These are phyloP conservation scores for Yoshiicerus persimilis DNA, from an alignment of 1,140 invertebrate genomes.

Conservation along the genomic window DNA sequence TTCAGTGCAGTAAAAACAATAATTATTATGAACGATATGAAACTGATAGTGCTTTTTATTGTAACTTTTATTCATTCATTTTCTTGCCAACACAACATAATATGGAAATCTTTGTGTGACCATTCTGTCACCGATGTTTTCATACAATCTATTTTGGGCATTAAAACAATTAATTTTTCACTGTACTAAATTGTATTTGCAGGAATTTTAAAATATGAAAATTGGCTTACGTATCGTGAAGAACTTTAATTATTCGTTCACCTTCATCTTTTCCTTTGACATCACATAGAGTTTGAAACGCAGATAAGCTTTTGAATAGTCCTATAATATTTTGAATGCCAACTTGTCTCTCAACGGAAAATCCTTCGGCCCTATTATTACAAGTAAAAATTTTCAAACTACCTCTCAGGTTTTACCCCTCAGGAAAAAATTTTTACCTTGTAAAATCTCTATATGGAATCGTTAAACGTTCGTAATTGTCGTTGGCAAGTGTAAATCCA, in stretches of 20 bases:
- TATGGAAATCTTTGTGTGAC: not conserved
- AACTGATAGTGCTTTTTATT: no score
- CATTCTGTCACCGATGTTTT: not conserved
- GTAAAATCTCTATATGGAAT: no score
- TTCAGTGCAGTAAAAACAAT: no score
- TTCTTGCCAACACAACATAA: not conserved
- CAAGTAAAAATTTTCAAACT: no score
- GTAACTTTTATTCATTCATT: not conserved
- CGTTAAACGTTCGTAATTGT: no score
- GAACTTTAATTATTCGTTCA: not conserved
- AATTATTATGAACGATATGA: no score
- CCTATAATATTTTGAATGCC: not conserved
- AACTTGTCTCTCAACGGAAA: not conserved
- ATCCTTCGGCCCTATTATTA: not conserved
- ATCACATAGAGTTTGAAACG: not conserved
- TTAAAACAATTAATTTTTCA: not conserved
- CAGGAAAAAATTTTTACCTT: no score
- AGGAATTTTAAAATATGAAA: not conserved
- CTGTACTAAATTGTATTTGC: not conserved
- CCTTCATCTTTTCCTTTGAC: not conserved
- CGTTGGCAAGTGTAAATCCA: no score
- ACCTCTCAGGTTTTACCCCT: not conserved
- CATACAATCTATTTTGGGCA: not conserved
- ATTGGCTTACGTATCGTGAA: not conserved
- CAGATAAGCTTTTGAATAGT: not conserved